Evolutionary conservation across 2,888 invertebrate species (phyloP), one percentile per base, ranked within the genome.

Genomic region (Dilophus febrilis): DNA sequence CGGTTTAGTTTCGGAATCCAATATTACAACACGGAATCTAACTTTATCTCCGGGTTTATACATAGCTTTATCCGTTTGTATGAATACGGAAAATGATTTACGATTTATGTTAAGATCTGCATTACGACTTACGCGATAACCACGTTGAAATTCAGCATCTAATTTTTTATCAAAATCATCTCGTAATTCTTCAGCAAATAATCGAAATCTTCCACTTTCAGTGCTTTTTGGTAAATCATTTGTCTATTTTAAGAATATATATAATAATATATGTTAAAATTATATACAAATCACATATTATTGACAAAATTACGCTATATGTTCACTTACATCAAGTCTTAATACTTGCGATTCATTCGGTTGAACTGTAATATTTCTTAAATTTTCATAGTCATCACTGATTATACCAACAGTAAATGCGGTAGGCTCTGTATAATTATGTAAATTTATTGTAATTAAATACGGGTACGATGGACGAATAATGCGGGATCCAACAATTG

Each of bases 21-120:
- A 65, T 7, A 61, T 34, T 0, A 61, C 45, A 4, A 60, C 49
- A 7, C 59, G 51, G 61, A 88, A 92, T 58, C 78, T 71, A 19
- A 95, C 77, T 47, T 73, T 73, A 55, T 81, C 78, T 10, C 80
- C 77, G 0, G 91, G 91, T 55, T 88, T 83, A 60, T 92, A 94
- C 45, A 90, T 78, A 10, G 86, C 78, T 61, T 87, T 84, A 62
- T 94, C 92, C 0, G 90, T 90, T 59, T 94, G 91, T 45, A 92
- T 74, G 52, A 88, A 84, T 12, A 88, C 71, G 11, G 85, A 82
- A 54, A 84, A 81, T 53, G 84, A 84, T 53, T 88, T 81, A 44
- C 76, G 73, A 32, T 79, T 72, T 59, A 77, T 84, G 34, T 72
- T 67, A 38, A 91, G 57, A 10, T 71, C 68, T 2, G 78, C 78